Evolutionary conservation across 2,113 vertebrate genomes (phyloP).

Genomic region (Accipiter cooperii): DNA sequence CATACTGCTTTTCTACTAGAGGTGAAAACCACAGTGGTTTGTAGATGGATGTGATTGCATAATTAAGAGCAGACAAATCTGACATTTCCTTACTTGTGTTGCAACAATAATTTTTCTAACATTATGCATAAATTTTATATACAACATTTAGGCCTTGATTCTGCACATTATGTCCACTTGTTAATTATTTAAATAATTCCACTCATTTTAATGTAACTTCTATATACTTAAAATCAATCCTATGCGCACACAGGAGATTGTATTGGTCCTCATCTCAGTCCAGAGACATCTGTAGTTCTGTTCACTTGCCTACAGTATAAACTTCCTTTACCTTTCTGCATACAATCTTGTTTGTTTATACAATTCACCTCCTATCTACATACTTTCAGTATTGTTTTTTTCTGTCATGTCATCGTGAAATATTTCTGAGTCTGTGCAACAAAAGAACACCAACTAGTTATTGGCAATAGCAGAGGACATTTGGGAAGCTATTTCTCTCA

Average conservation of each 20-base stretch:
- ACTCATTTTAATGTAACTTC: background rate
- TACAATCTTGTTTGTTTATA: background rate
- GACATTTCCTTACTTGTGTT: background rate
- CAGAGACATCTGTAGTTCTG: rapidly evolving
- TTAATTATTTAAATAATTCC: background rate
- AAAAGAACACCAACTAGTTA: background rate
- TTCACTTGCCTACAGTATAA: background rate
- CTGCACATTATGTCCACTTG: background rate
- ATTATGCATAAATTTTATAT: background rate
- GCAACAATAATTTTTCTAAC: background rate
- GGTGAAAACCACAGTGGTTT: background rate
- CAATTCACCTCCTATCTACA: background rate
- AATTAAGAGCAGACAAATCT: background rate
- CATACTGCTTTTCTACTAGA: background rate
- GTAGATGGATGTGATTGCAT: background rate
- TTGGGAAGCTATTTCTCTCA: background rate
- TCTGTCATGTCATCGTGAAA: background rate
- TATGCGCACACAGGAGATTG: background rate
- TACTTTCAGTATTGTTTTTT: background rate
- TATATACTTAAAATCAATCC: background rate
- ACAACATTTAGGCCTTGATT: background rate
- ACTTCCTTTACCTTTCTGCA: background rate
- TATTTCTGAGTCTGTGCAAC: background rate
- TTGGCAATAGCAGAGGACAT: background rate
- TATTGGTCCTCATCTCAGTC: background rate